These are phyloP conservation scores for Coptodon rendalli DNA, from an alignment of 2,113 vertebrate genomes.

Conservation along the genomic window DNA sequence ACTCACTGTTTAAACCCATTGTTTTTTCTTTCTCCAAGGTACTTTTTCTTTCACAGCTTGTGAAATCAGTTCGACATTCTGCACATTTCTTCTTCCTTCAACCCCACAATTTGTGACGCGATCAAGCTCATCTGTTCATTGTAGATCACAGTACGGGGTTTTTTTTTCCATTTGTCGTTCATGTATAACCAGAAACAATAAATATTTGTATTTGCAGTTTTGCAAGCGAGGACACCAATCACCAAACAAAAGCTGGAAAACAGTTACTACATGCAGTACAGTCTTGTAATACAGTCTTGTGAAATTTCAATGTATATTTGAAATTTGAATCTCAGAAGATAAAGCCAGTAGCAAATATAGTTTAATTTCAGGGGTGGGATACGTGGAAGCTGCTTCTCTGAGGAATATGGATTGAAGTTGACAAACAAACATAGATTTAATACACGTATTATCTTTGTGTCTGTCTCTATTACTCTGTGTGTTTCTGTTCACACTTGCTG, in stretches of 20 bases:
- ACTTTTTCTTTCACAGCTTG: background rate
- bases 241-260: background rate
- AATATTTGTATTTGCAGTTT: background rate
- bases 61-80: background rate
- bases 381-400: background rate
- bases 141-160: fast-evolving
- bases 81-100: background rate
- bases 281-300: background rate
- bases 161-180: background rate
- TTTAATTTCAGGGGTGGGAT: background rate
- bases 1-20: background rate
- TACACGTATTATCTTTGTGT: background rate
- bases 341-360: background rate
- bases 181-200: background rate
- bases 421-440: background rate
- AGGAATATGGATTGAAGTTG: background rate
- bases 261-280: background rate
- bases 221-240: background rate
- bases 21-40: background rate
- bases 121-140: background rate
- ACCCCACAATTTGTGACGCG: background rate
- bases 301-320: background rate
- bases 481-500: background rate
- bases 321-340: background rate
- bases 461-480: background rate